These are phyloP conservation scores for Atrina japonica DNA, from an alignment of 2,888 invertebrate species.

Conservation along the genomic window DNA sequence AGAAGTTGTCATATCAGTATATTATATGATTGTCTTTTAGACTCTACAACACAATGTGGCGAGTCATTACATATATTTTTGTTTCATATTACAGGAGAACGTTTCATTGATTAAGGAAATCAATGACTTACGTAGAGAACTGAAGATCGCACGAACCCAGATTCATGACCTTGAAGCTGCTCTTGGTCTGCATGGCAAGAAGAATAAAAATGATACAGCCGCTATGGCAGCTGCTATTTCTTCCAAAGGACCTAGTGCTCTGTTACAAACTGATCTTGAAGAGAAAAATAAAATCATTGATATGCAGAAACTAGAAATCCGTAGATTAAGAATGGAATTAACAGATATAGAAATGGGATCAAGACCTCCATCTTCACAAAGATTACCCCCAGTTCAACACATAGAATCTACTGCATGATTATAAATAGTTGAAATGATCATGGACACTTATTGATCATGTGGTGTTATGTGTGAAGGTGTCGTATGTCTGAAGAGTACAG, in stretches of 20 bases:
- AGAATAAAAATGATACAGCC: conserved; percentile 66
- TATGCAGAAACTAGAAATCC: conserved; percentile 82
- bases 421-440: neutral
- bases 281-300: conserved; percentile 82
- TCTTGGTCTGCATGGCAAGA: conserved; percentile 78
- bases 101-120: conserved; percentile 89
- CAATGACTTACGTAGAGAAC: conserved; percentile 87
- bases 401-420: conserved; percentile 11
- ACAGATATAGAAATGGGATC: conserved; percentile 66
- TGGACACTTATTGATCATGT: neutral
- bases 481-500: too few relatives aligned
- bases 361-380: conserved; percentile 63
- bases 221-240: conserved; percentile 66
- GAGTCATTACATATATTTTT: neutral
- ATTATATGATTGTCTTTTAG: too few relatives aligned
- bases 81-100: conserved; percentile 85
- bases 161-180: conserved; percentile 87
- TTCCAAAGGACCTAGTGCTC: conserved; percentile 78
- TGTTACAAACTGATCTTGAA: conserved; percentile 85
- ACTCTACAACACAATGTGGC: too few relatives aligned
- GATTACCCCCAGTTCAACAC: conserved; percentile 65
- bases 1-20: too few relatives aligned
- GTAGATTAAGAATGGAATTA: conserved; percentile 75
- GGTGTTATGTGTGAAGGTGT: neutral
- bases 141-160: conserved; percentile 86